Conservation (phyloP, 1,140 invertebrate genomes). For the Aphelenchoides fujianensis region DNA sequence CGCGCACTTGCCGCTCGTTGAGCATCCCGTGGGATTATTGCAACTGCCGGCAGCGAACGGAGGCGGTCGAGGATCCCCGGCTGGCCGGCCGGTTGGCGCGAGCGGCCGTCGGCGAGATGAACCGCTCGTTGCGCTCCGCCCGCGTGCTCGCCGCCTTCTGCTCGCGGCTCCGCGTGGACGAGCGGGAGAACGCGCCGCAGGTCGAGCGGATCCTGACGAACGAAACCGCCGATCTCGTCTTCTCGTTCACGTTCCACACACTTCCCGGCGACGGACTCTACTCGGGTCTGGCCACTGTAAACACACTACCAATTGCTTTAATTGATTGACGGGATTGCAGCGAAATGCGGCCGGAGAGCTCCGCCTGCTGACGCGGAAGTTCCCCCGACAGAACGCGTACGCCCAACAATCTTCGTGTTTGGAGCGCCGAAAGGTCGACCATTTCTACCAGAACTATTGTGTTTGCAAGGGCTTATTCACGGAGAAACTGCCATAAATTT, state of each 20-base stretch:
- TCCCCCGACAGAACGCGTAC: not conserved
- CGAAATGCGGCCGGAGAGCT: no score
- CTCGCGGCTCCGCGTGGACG: not conserved
- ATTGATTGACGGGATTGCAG: no score
- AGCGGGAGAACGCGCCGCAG: not conserved
- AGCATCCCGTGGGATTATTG: conserved; percentile 4
- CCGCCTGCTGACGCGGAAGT: not conserved
- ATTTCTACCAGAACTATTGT: not conserved
- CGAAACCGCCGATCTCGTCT: not conserved
- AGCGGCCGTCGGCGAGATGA: not conserved
- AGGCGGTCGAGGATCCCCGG: not conserved
- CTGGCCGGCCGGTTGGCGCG: not conserved
- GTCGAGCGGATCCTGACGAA: not conserved
- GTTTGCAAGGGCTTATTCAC: no score
- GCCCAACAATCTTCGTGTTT: not conserved
- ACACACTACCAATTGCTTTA: no score
- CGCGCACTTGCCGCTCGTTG: not conserved
- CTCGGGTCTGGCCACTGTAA: not conserved
- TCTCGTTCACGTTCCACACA: not conserved
- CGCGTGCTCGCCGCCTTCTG: not conserved
- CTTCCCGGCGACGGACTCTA: not conserved
- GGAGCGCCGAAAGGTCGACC: not conserved
- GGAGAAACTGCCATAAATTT: no score
- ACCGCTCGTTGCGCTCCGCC: not conserved
- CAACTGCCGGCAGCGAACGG: not conserved